Base-by-base conservation (phyloP, 2,113 vertebrate species). In the Prionailurus viverrinus region DNA sequence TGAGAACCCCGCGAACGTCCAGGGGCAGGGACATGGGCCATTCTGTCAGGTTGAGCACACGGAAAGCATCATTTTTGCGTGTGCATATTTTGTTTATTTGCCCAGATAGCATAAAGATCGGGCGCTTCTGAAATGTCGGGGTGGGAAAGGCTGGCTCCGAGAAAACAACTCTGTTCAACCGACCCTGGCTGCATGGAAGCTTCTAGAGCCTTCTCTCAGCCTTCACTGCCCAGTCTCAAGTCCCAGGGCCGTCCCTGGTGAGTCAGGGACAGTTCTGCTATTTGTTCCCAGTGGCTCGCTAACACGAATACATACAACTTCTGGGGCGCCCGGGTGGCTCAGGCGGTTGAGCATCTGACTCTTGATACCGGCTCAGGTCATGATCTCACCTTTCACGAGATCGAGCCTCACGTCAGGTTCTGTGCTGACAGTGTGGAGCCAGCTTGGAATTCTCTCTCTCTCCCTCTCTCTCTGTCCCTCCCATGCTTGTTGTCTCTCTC, bases 31-130 rank as follows among this genome's bases (percentile, higher is more conserved):
- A 45, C 0, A 7, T 8, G 4, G 45, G 7, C 16, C 7, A 11
- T 27, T 5, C 4, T 0, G 7, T 33, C 1, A 11, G n/a, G 41
- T 16, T 27, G 18, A 25, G 65, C 13, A 7, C 21, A 7, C 1
- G 19, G 6, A 10, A 29, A 87, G 7, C 29, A 7, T 8, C 25
- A 11, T 10, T 74, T 16, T 4, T 27, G 3, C 31, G 48, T 63
- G 41, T 1, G 23, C 36, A 18, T 21, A 29, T 39, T 74, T 65
- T 80, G 29, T 33, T 11, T 23, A 12, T 89, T 74, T 58, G 27
- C 33, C 23, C 55, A n/a, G 79, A 85, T 0, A 5, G 55, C 2
- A 12, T 48, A 53, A 55, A 39, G 29, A 58, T 4, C 0, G 82
- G 25, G 27, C 8, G 78, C 31, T 45, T n/a, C 39, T 21, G 55